Conservation (phyloP, 1,140 invertebrate species). For the Drosophila rufa region DNA sequence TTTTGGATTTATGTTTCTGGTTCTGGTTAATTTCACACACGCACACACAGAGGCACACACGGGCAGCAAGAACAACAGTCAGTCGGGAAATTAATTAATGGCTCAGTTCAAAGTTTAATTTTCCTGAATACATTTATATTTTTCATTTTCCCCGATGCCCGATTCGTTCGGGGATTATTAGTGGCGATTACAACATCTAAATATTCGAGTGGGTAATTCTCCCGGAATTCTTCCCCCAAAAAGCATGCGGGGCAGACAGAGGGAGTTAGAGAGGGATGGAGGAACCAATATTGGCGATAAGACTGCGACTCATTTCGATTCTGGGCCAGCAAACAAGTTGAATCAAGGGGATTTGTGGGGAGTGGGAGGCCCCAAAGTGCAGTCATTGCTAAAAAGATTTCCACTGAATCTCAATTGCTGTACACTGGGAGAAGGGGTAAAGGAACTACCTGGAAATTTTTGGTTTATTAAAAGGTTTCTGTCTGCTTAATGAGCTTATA, state of each 20-base stretch:
- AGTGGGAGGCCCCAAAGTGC: constrained; percentile 30
- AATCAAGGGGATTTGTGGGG: constrained; percentile 27
- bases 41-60: constrained; percentile 40
- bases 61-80: constrained; percentile 10
- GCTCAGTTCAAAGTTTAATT: constrained; percentile 83
- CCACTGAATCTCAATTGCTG: constrained; percentile 29
- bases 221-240: constrained; percentile 24
- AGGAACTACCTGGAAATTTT: not conserved
- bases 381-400: constrained; percentile 53
- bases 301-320: constrained; percentile 41
- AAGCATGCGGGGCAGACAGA: constrained; percentile 52
- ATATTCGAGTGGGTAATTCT: constrained; percentile 44
- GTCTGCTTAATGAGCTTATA: too few relatives aligned
- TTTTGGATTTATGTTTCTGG: constrained; percentile 32
- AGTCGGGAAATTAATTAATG: constrained; percentile 71
- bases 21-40: constrained; percentile 60
- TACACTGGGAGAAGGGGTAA: constrained; percentile 16
- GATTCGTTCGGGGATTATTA: constrained; percentile 56
- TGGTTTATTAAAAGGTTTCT: too few relatives aligned
- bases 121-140: constrained; percentile 55
- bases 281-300: constrained; percentile 44
- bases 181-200: constrained; percentile 76
- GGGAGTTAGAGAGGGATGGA: not conserved
- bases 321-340: constrained; percentile 45
- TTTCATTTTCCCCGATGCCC: constrained; percentile 37